Conservation (phyloP, 2,888 invertebrate species). For the Lapara coniferarum region DNA sequence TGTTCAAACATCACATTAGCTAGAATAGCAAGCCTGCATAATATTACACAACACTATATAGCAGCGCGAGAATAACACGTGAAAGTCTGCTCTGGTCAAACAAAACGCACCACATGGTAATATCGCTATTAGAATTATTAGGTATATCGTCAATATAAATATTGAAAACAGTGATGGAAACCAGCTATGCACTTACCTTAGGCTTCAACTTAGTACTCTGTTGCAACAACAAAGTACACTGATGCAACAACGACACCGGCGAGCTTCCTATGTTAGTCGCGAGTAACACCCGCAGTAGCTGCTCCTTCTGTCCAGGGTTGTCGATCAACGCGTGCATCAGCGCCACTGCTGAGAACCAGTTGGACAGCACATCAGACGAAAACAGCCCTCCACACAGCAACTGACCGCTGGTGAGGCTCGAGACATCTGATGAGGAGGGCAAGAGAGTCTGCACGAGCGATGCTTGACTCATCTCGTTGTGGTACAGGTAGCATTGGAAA, state of each 20-base stretch:
- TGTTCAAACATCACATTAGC: too few relatives aligned
- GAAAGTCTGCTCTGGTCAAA: too few relatives aligned
- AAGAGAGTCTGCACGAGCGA: conserved; percentile 95
- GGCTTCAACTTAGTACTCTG: conserved; percentile 91
- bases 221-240: conserved; percentile 92
- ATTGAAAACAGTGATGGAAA: too few relatives aligned
- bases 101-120: too few relatives aligned
- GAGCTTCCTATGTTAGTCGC: conserved; percentile 92
- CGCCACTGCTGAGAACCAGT: conserved; percentile 98
- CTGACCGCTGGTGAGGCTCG: conserved; percentile 91
- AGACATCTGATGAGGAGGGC: conserved; percentile 91
- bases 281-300: conserved; percentile 94
- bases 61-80: too few relatives aligned
- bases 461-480: conserved; percentile 94
- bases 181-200: conserved; percentile 74
- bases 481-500: conserved; percentile 97
- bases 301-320: conserved; percentile 93
- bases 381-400: conserved; percentile 96
- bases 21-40: too few relatives aligned
- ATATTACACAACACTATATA: too few relatives aligned
- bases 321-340: conserved; percentile 95
- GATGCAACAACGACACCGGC: conserved; percentile 95
- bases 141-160: too few relatives aligned
- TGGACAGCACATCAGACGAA: conserved; percentile 92
- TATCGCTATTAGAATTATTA: too few relatives aligned